Conservation (phyloP, 2,797 vertebrate genomes). For the Gallirallus australis region DNA sequence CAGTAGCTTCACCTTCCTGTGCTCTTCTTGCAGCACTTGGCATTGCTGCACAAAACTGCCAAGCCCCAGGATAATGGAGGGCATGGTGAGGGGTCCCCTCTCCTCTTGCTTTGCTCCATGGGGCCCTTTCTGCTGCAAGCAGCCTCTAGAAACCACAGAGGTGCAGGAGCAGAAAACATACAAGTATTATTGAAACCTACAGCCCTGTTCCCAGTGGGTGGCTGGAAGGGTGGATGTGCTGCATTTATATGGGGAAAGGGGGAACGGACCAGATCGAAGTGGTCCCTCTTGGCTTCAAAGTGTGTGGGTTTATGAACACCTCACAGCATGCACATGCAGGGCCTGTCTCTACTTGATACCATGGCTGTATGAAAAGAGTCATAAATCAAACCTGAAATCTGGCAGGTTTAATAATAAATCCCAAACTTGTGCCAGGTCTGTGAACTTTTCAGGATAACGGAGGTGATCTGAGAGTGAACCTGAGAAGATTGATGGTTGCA, state of each 20-base stretch:
- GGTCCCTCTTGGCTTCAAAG: constrained; percentile 34
- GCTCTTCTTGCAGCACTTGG: accelerated
- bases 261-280: constrained; percentile 4
- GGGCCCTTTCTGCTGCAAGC: not conserved
- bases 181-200: not conserved
- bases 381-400: constrained; percentile 70
- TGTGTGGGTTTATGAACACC: not conserved
- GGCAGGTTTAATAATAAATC: constrained; percentile 69
- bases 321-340: constrained; percentile 51
- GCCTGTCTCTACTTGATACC: constrained; percentile 58
- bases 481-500: constrained; percentile 48
- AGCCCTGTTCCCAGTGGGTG: not conserved
- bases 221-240: not conserved
- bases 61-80: not conserved
- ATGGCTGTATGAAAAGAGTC: not conserved
- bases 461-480: constrained; percentile 56
- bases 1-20: not conserved
- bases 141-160: not conserved
- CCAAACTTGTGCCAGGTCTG: constrained; percentile 56
- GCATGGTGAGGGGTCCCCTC: accelerated
- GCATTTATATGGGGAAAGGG: accelerated
- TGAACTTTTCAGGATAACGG: constrained; percentile 42
- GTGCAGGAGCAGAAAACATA: not conserved
- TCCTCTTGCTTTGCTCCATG: not conserved
- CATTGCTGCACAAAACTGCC: not conserved